Evolutionary conservation across 1,140 invertebrate genomes (phyloP), one percentile per base, ranked within the genome.

Genomic region (Papilio xuthus): DNA sequence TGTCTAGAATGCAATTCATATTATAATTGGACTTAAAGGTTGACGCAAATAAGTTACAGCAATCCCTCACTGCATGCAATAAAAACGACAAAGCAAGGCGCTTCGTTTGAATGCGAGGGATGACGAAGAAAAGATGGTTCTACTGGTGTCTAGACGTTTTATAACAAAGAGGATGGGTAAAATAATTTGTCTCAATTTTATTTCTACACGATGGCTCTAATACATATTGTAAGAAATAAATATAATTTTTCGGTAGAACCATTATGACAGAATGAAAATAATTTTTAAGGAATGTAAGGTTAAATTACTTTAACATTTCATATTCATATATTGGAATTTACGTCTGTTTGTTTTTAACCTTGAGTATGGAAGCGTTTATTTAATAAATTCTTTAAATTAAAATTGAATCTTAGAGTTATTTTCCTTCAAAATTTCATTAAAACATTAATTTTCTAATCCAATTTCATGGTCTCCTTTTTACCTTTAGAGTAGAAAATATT

Each of bases 71-170:
- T 53, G 50, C 18, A 9, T n/a, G 50, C 50, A 53, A 53, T 53
- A 53, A 53, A 53, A 53, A 53, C 50, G 50, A 53, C 50, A 53
- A 53, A 53, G 50, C 50, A 53, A 8, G 7, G n/a, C 18, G 50
- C 50, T 47, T 47, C 44, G n/a, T 53, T 53, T 53, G 50, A 53
- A 53, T 67, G 26, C 26, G 2, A 67, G 12, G 1, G 60, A 67
- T 67, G 26, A 67, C 23, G 60, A 67, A 67, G 60, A 67, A 67
- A 67, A 67, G 60, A 32, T 67, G 60, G 26, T 2, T 15, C 60
- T 60, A 10, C 60, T 26, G 28, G 60, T 28, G 60, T 67, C 60
- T 67, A 67, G 60, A 67, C 60, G 12, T 28, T 28, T 10, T 0
- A 13, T 28, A 28, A 67, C 23, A 28, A 13, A 18, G 6, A 28